A percentile compares a stretch with the other conserved stretches of the same genome.
Conservation (phyloP, 2,888 invertebrate genomes). For the Diachrysia chrysitis region DNA sequence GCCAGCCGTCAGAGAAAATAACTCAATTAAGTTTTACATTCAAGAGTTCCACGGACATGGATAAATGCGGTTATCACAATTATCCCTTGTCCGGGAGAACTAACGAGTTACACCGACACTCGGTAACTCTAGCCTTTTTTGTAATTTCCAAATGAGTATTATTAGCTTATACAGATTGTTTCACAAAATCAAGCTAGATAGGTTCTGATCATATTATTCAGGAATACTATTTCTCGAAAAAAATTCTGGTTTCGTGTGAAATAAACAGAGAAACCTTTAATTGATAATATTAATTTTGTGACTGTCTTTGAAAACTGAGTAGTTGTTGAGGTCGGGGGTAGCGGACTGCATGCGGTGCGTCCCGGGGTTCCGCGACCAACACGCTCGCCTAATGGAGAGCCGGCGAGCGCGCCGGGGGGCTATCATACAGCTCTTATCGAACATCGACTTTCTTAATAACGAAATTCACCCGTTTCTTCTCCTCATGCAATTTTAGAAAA, state of each 20-base stretch:
- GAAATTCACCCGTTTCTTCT: constrained; percentile 67
- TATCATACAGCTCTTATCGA: constrained; percentile 79
- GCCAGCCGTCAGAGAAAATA: constrained; percentile 72
- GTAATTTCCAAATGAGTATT: constrained; percentile 38
- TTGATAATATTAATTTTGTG: constrained; percentile 69
- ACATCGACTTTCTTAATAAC: constrained; percentile 79
- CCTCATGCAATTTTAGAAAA: constrained; percentile 47
- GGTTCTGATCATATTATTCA: not conserved
- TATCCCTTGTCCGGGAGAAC: constrained; percentile 76
- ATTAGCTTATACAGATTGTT: constrained; percentile 30
- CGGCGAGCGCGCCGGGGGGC: constrained; percentile 75
- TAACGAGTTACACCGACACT: constrained; percentile 70
- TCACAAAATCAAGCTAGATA: no score
- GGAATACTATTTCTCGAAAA: not conserved
- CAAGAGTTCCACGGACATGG: constrained; percentile 75
- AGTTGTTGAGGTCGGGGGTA: constrained; percentile 62
- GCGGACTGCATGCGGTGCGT: constrained; percentile 77
- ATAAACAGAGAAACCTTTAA: constrained; percentile 25
- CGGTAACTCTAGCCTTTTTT: constrained; percentile 59
- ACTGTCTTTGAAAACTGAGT: constrained; percentile 67
- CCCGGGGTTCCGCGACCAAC: constrained; percentile 76
- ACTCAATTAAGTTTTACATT: constrained; percentile 84
- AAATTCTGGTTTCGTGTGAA: not conserved
- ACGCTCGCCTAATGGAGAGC: constrained; percentile 82
- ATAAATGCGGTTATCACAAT: constrained; percentile 85